Conservation (phyloP, 92 coral and sea anemone genomes). For the Actinostola sp. region DNA sequence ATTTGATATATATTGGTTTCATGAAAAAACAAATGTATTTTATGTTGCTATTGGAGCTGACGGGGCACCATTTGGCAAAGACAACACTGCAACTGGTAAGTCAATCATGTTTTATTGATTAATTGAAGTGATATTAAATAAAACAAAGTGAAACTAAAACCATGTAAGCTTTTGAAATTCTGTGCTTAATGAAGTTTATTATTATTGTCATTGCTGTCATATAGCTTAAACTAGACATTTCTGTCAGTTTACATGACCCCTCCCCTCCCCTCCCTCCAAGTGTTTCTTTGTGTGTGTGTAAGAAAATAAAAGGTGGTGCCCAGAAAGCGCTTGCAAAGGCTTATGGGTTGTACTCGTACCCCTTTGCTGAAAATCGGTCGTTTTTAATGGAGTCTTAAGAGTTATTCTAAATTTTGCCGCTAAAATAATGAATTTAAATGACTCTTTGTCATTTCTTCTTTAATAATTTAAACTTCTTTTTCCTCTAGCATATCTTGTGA, state of each 20-base stretch:
- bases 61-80: slow-evolving; percentile 73
- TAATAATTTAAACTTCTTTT: not conserved
- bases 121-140: not conserved
- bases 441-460: not conserved
- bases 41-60: slow-evolving; percentile 66
- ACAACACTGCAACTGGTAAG: slow-evolving; percentile 71
- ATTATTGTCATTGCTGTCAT: too few species aligned
- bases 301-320: too few species aligned
- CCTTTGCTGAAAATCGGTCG: too few species aligned
- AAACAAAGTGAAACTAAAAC: not conserved
- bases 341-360: too few species aligned
- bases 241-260: too few species aligned
- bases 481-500: slow-evolving; percentile 49
- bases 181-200: too few species aligned
- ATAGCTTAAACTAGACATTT: too few species aligned
- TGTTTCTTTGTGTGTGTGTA: too few species aligned
- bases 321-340: too few species aligned
- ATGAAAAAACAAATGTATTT: slow-evolving; percentile 40
- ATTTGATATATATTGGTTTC: slow-evolving; percentile 71
- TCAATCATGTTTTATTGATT: too few species aligned
- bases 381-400: not conserved
- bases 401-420: not conserved
- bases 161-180: not conserved
- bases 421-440: too few species aligned
- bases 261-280: too few species aligned